These are phyloP conservation scores for Sesamia inferens DNA, from an alignment of 2,888 invertebrate genomes.

Conservation along the genomic window DNA sequence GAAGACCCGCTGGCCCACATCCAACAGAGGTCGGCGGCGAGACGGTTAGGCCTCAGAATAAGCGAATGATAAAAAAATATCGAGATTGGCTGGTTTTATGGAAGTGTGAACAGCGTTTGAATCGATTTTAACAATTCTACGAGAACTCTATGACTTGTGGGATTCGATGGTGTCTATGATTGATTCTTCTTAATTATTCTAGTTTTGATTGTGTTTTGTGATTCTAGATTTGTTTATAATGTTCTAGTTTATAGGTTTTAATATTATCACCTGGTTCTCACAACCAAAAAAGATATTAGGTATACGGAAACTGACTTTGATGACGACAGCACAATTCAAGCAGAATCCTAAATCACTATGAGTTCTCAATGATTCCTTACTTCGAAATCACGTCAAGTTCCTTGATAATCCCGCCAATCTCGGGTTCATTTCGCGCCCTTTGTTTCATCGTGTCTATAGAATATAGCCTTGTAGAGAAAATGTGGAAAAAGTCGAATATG, in stretches of 20 bases:
- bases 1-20: slow-evolving; percentile 85
- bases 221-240: slow-evolving; percentile 1
- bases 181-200: no score
- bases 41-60: slow-evolving; percentile 58
- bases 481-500: neutral
- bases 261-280: neutral
- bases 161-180: neutral
- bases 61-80: slow-evolving; percentile 61
- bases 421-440: neutral
- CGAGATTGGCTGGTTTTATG: slow-evolving; percentile 34
- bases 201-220: no score
- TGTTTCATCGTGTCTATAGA: neutral
- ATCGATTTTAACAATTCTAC: slow-evolving; percentile 31
- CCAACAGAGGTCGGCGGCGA: slow-evolving; percentile 50
- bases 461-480: neutral
- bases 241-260: neutral
- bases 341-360: neutral
- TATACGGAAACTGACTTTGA: neutral
- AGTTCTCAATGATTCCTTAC: neutral
- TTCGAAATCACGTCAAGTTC: neutral
- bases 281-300: neutral
- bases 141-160: neutral
- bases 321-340: neutral
- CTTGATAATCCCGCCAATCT: neutral
- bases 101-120: slow-evolving; percentile 41